A percentile compares a stretch with the other conserved stretches of the same genome.
These are phyloP conservation scores for Recurvirostra avosetta DNA, from an alignment of 2,113 vertebrate genomes.

Conservation along the genomic window DNA sequence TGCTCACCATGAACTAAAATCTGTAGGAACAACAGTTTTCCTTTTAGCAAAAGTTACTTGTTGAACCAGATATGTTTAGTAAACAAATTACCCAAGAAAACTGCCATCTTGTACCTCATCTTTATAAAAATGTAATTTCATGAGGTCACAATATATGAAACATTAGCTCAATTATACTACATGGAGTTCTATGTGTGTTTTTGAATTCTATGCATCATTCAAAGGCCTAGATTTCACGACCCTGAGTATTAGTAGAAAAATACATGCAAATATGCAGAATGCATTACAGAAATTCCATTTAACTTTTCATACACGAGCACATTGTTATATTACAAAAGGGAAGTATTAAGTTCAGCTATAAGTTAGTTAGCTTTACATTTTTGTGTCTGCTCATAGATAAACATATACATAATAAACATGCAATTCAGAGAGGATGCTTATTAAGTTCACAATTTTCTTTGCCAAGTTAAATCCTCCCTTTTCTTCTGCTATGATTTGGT, in stretches of 20 bases:
- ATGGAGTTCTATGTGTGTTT: not conserved
- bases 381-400: not conserved
- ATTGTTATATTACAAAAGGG: not conserved
- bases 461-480: not conserved
- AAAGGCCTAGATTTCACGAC: not conserved
- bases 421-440: not conserved
- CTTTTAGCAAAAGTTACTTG: not conserved
- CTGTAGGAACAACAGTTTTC: conserved; percentile 51
- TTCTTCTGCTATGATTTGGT: not conserved
- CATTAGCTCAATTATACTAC: not conserved
- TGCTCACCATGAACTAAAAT: conserved; percentile 97
- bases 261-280: not conserved
- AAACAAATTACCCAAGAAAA: not conserved
- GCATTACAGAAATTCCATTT: not conserved
- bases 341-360: not conserved
- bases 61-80: not conserved
- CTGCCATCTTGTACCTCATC: not conserved
- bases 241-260: not conserved
- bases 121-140: not conserved
- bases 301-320: not conserved
- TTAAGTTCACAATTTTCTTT: not conserved
- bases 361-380: not conserved
- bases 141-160: not conserved
- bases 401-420: not conserved
- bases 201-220: not conserved